Conservation (phyloP, 2,888 invertebrate species). For the Coenonympha arcania region DNA sequence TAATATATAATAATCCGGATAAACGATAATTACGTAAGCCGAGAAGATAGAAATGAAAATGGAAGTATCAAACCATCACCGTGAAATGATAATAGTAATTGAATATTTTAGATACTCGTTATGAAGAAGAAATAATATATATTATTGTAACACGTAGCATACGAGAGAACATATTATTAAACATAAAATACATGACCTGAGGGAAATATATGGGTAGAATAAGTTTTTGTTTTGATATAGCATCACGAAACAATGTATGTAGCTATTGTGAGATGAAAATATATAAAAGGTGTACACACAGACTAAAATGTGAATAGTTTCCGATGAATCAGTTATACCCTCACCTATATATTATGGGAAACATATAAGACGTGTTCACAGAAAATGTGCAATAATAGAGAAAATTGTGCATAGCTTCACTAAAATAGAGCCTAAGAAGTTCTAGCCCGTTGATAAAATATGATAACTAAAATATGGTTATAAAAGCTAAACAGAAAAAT, state of each 20-base stretch:
- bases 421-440: conserved; percentile 19
- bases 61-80: conserved; percentile 71
- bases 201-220: too few species aligned
- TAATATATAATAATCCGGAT: conserved; percentile 29
- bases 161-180: too few species aligned
- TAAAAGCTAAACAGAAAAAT: conserved; percentile 31
- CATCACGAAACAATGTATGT: too few species aligned
- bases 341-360: conserved; percentile 47
- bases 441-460: too few species aligned
- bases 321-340: conserved; percentile 32
- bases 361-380: conserved; percentile 43
- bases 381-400: conserved; percentile 55
- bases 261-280: background rate
- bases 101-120: too few species aligned
- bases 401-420: conserved; percentile 54
- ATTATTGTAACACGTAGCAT: too few species aligned
- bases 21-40: conserved; percentile 26
- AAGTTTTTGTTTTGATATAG: too few species aligned
- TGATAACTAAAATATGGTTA: conserved; percentile 9
- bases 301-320: conserved; percentile 7
- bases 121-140: too few species aligned
- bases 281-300: conserved; percentile 6
- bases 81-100: conserved; percentile 47
- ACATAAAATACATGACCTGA: too few species aligned
- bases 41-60: conserved; percentile 38